Percentiles rank a stretch among this genome's conserved stretches.
Conservation (phyloP, 2,797 vertebrate species). For the Muscicapa comitata region DNA sequence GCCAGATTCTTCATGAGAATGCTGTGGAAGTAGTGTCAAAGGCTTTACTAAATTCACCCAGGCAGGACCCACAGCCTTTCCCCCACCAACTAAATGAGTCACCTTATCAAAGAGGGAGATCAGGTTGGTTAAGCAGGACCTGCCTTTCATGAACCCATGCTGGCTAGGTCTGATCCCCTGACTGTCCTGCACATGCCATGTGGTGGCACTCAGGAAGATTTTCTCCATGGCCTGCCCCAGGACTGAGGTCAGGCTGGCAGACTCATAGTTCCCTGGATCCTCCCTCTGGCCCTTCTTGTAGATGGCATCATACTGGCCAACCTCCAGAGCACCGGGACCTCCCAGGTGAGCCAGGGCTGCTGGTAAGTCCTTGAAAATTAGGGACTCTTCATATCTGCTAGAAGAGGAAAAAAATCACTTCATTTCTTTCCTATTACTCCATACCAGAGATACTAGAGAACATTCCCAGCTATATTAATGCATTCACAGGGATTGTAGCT, state of each 20-base stretch:
- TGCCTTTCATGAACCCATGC: not conserved
- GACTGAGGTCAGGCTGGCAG: not conserved
- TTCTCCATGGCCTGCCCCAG: not conserved
- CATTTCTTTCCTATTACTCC: not conserved
- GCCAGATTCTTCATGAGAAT: not conserved
- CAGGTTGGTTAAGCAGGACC: not conserved
- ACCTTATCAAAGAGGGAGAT: not conserved
- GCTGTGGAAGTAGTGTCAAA: not conserved
- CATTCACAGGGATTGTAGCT: not conserved
- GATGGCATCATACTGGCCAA: rapidly evolving
- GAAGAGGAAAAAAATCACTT: not conserved
- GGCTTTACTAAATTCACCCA: not conserved
- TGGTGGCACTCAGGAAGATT: not conserved
- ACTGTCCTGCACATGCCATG: not conserved
- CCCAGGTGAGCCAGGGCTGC: rapidly evolving
- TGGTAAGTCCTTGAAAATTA: not conserved
- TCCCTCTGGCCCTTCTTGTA: not conserved
- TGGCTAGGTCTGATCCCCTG: not conserved
- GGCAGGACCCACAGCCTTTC: not conserved
- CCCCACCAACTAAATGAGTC: rapidly evolving
- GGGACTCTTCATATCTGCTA: not conserved
- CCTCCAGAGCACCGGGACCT: not conserved
- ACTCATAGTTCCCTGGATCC: rapidly evolving
- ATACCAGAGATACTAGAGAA: not conserved
- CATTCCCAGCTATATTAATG: not conserved